phyloP scores from a whole-genome alignment of 2,113 vertebrate genomes.

The Hoplias malabaricus region DNA sequence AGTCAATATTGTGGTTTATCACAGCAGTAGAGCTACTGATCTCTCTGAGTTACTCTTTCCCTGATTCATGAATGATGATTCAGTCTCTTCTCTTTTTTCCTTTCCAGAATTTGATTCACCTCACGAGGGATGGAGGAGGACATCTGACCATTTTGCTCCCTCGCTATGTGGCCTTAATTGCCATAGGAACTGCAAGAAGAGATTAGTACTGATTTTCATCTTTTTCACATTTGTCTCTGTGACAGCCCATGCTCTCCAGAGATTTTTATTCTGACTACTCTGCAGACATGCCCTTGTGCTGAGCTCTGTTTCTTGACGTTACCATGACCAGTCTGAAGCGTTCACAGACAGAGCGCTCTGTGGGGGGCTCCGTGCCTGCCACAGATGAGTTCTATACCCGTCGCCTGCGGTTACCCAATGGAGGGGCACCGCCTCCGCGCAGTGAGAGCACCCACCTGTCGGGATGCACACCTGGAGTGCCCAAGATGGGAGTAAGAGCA shows the following conservation, averaged over 20 bases:
- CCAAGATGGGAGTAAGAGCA: constrained; percentile 97
- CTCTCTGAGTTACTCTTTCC: not conserved
- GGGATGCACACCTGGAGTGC: constrained; percentile 91
- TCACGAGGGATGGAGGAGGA: constrained; percentile 21
- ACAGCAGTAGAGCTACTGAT: not conserved
- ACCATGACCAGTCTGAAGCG: constrained; percentile 98
- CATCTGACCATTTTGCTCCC: constrained; percentile 5
- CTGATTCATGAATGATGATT: not conserved
- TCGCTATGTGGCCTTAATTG: constrained; percentile 16
- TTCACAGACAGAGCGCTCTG: constrained; percentile 95
- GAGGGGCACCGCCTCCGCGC: constrained; percentile 89
- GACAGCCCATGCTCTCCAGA: constrained; percentile 38
- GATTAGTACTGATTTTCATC: not conserved
- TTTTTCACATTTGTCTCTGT: not conserved
- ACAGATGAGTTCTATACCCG: constrained; percentile 95
- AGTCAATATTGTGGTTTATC: not conserved
- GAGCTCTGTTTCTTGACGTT: constrained; percentile 57
- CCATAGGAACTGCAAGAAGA: not conserved
- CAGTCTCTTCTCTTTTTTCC: not conserved
- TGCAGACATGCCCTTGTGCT: constrained; percentile 42
- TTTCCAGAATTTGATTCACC: not conserved
- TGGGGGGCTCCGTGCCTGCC: constrained; percentile 85
- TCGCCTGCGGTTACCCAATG: constrained; percentile 92
- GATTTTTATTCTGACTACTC: constrained; percentile 10
- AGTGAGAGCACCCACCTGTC: constrained; percentile 92